A percentile compares a stretch with the other conserved stretches of the same genome.
These are phyloP conservation scores for Anolis apletophallus DNA, from an alignment of 2,797 vertebrate species.

Conservation along the genomic window DNA sequence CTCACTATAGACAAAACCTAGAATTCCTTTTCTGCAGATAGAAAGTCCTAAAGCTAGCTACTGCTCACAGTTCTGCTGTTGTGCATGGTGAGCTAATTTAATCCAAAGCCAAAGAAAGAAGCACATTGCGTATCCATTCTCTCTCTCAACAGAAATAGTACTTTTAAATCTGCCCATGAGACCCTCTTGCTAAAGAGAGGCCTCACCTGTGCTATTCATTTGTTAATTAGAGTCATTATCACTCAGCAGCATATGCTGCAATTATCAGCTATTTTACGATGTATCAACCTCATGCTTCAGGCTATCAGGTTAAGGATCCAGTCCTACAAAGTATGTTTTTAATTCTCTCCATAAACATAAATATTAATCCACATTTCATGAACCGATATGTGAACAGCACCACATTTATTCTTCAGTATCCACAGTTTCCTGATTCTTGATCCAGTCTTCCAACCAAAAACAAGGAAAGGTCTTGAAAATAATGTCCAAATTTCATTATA, in stretches of 20 bases:
- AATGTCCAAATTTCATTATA: background rate
- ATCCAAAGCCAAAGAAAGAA: background rate
- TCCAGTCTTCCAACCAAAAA: background rate
- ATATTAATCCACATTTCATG: background rate
- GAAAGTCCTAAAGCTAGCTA: slow-evolving; percentile 16
- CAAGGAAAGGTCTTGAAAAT: background rate
- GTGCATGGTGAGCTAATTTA: background rate
- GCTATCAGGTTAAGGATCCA: background rate
- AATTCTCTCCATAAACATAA: background rate
- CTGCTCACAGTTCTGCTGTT: background rate
- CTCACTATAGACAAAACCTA: slow-evolving; percentile 5
- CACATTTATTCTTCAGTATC: background rate
- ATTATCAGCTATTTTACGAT: background rate
- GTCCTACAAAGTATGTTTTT: background rate
- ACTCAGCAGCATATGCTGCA: background rate
- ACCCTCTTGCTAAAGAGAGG: background rate
- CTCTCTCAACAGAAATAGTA: background rate
- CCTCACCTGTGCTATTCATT: background rate
- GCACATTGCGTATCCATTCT: background rate
- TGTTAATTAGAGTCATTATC: background rate
- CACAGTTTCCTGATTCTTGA: background rate
- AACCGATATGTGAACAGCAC: background rate
- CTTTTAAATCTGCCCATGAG: background rate
- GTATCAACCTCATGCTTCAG: background rate
- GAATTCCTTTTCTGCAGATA: background rate